These are phyloP conservation scores for Folsomia candida DNA, from an alignment of 2,888 invertebrate genomes.

Conservation along the genomic window DNA sequence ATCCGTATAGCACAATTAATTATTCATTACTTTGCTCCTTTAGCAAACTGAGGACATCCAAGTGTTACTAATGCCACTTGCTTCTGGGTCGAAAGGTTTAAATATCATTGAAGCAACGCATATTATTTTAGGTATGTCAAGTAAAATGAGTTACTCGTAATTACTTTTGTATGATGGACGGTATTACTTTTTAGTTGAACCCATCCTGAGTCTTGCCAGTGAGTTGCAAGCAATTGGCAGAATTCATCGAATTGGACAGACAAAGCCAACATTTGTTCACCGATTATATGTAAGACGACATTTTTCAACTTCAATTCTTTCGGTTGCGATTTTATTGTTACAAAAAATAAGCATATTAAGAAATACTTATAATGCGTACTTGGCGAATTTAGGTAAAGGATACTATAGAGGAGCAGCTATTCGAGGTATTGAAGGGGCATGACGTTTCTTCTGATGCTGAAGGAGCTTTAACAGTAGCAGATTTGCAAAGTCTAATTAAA, in stretches of 20 bases:
- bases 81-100: conserved; percentile 71
- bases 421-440: conserved; percentile 53
- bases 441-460: conserved; percentile 47
- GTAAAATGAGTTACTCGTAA: too few relatives aligned
- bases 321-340: neutral
- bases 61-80: conserved; percentile 66
- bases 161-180: too few relatives aligned
- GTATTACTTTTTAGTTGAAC: conserved; percentile 74
- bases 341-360: neutral
- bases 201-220: conserved; percentile 68
- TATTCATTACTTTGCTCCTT: too few relatives aligned
- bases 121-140: too few relatives aligned
- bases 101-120: conserved; percentile 77
- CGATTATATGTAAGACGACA: conserved; percentile 62
- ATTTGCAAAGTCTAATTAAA: conserved; percentile 47
- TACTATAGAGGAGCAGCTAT: conserved; percentile 71
- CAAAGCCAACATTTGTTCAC: conserved; percentile 67
- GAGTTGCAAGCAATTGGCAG: conserved; percentile 75
- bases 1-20: too few relatives aligned
- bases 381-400: conserved; percentile 52
- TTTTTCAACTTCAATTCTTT: neutral
- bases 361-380: conserved; percentile 3
- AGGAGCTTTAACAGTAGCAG: conserved; percentile 51
- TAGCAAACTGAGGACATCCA: conserved; percentile 51
- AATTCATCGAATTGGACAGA: conserved; percentile 76